Percentiles rank a stretch among this genome's conserved stretches.
Conservation (phyloP, 2,888 invertebrate genomes). For the Teleiodes luculella region DNA sequence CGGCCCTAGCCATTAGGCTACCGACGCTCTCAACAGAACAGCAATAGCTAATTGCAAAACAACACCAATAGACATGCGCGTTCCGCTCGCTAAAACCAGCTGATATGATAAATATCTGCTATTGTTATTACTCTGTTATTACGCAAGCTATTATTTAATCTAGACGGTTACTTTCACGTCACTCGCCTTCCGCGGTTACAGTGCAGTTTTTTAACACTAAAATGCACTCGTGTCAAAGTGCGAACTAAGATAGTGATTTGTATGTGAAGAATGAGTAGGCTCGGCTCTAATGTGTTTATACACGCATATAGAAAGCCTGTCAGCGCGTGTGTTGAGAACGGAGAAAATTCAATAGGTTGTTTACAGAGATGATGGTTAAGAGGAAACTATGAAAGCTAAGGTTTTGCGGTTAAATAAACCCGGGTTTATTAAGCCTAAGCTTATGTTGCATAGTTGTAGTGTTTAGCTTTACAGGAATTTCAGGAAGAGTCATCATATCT, state of each 20-base stretch:
- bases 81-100: constrained; percentile 7
- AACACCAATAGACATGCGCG: background rate
- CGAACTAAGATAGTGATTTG: background rate
- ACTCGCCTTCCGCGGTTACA: constrained; percentile 3
- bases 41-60: background rate
- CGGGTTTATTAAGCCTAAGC: too few relatives aligned
- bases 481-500: too few relatives aligned
- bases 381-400: too few relatives aligned
- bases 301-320: background rate
- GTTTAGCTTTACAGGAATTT: too few relatives aligned
- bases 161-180: constrained; percentile 7
- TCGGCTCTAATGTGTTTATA: background rate
- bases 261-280: too few relatives aligned
- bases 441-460: too few relatives aligned
- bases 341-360: background rate
- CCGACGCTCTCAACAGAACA: background rate
- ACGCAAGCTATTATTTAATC: constrained; percentile 3
- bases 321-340: background rate
- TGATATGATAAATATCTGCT: constrained; percentile 9
- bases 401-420: too few relatives aligned
- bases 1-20: too few relatives aligned
- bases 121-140: constrained; percentile 1
- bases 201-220: background rate
- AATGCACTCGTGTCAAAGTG: background rate
- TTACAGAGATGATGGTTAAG: too few relatives aligned